Base-by-base conservation (phyloP, 2,113 vertebrate genomes). In the Colaptes auratus region DNA sequence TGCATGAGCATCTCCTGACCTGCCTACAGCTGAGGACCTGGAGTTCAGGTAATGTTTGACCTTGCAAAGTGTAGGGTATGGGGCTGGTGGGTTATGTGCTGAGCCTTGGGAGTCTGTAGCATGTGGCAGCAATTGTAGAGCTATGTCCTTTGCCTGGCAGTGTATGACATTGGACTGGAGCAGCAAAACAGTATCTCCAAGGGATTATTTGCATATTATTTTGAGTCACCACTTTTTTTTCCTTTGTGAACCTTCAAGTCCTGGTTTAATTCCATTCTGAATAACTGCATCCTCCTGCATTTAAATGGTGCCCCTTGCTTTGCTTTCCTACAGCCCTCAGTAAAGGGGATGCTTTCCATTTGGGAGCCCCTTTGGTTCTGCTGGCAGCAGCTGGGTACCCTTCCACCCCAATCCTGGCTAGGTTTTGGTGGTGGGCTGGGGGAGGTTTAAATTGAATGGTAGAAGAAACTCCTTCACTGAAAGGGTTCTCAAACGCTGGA, bases 181-280 rank as follows among this genome's bases (percentile, higher is more conserved):
- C n/a, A 52, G 60, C 10, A 75, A 83, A 12, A 9, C 16, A 56
- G 25, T 24, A 50, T 15, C 27, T 60, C n/a, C 27, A n/a, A 86
- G 33, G 69, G 42, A 16, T 86, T 84, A 55, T 59, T 86, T 81
- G 25, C 10, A 5, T 78, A 85, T 86, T 89, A 28, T 92, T 94
- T 76, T 27, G 39, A 80, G 65, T 77, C 39, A 24, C n/a, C 1
- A 0, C 42, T 86, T 89, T 64, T 31, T 0, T 2, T 35, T 90
- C 31, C 30, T 46, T 74, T 67, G 59, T 44, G 31, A 81, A 33
- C 10, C 52, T 30, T 42, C 1, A 9, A 58, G 44, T 27, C 59
- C 39, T 60, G 46, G 10, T 44, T 89, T 73, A 39, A 60, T 82
- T 88, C 71, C 21, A 66, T 16, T 9, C 13, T 6, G 14, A 59